Conservation (phyloP, 2,113 vertebrate species). For the Misgurnus anguillicaudatus region DNA sequence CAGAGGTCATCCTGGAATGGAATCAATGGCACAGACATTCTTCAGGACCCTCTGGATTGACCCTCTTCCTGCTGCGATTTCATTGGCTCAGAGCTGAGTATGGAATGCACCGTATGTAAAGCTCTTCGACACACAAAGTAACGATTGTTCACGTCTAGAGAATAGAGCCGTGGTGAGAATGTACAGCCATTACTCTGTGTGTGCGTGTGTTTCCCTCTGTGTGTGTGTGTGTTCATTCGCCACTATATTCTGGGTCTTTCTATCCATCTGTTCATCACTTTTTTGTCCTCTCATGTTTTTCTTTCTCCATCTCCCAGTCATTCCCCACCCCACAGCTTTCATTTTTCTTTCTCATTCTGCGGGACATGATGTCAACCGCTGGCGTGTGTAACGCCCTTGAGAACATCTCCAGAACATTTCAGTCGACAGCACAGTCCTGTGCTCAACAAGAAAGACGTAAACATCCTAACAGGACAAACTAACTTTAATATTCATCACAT, state of each 20-base stretch:
- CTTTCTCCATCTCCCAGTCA: background rate
- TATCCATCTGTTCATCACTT: slow-evolving; percentile 1
- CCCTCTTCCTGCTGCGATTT: slow-evolving; percentile 61
- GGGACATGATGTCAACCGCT: background rate
- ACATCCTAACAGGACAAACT: background rate
- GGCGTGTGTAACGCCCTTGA: background rate
- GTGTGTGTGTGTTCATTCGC: slow-evolving; percentile 33
- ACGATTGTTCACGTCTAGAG: slow-evolving; percentile 71
- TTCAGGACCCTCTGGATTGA: slow-evolving; percentile 64
- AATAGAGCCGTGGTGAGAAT: slow-evolving; percentile 74
- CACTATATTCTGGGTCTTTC: slow-evolving; percentile 39
- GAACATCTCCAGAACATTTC: background rate
- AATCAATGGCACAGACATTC: slow-evolving; percentile 71
- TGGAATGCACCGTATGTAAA: slow-evolving; percentile 76
- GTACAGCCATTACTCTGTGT: slow-evolving; percentile 73
- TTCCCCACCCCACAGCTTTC: background rate
- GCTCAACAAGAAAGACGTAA: too few relatives aligned
- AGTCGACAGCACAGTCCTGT: background rate
- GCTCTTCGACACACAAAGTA: slow-evolving; percentile 75
- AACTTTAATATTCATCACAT: background rate
- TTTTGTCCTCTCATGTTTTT: slow-evolving; percentile 4
- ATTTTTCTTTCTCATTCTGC: slow-evolving; percentile 13
- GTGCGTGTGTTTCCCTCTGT: background rate
- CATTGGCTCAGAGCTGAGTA: slow-evolving; percentile 63
- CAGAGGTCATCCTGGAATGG: slow-evolving; percentile 71